phyloP scores from a whole-genome alignment of 2,797 vertebrate genomes.

The Rhadinocentrus ornatus region DNA sequence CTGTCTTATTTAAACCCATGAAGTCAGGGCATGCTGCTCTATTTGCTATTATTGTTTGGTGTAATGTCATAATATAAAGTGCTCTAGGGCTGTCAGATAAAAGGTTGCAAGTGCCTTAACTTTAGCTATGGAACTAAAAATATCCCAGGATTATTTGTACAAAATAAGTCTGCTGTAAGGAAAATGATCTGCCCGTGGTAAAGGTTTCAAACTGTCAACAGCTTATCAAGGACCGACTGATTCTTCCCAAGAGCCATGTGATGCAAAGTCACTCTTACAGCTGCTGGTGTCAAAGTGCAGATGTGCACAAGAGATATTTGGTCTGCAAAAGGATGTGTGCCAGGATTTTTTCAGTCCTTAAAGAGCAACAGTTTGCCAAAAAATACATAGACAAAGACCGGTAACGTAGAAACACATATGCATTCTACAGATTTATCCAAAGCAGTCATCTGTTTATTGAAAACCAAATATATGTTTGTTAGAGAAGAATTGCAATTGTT shows the following conservation, averaged over 20 bases:
- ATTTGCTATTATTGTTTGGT: background rate
- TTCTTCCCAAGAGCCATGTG: background rate
- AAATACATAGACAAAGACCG: background rate
- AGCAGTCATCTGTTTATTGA: no score
- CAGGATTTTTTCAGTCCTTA: background rate
- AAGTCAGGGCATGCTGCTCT: background rate
- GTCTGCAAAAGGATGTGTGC: no score
- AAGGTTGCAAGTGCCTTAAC: background rate
- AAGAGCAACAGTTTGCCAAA: background rate
- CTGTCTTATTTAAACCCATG: conserved; percentile 3
- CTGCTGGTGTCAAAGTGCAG: background rate
- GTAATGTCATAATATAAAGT: background rate
- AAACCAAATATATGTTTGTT: no score
- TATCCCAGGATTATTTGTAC: background rate
- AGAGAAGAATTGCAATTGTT: no score
- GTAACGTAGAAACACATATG: background rate
- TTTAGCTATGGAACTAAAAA: background rate
- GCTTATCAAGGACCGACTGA: background rate
- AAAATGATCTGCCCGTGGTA: background rate
- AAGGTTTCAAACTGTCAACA: background rate
- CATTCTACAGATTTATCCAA: no score
- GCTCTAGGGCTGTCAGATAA: background rate
- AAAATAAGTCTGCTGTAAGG: background rate
- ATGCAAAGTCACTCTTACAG: background rate
- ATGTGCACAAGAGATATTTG: no score